phyloP scores from a whole-genome alignment of 2,797 vertebrate species.

The Ctenopoma multispine region DNA sequence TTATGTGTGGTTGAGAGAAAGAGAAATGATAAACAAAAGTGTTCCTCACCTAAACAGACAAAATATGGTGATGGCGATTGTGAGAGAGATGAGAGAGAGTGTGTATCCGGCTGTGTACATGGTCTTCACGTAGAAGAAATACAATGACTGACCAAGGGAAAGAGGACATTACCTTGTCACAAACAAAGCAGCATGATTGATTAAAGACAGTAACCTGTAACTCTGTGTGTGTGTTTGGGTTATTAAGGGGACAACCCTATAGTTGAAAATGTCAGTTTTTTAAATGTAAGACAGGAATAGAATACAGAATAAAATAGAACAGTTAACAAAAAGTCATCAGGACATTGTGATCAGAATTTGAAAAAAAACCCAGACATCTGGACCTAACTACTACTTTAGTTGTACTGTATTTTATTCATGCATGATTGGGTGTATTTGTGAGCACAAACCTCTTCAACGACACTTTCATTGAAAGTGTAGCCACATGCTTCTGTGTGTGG shows the following conservation, averaged over 20 bases:
- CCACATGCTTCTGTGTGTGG: constrained; percentile 86
- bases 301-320: too few species aligned
- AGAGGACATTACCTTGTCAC: neutral
- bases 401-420: too few species aligned
- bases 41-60: constrained; percentile 89
- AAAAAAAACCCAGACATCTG: too few species aligned
- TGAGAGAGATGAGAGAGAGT: constrained; percentile 88
- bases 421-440: too few species aligned
- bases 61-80: constrained; percentile 87
- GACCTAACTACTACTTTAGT: too few species aligned
- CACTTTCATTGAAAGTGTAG: constrained; percentile 79
- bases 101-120: constrained; percentile 93
- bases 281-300: too few species aligned
- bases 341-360: too few species aligned
- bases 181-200: neutral
- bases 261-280: too few species aligned
- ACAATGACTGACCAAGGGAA: constrained; percentile 67
- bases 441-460: constrained; percentile 65
- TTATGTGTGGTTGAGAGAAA: neutral
- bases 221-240: too few species aligned
- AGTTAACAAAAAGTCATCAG: too few species aligned
- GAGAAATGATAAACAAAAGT: fast-evolving
- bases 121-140: constrained; percentile 90
- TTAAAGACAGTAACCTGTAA: neutral
- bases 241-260: too few species aligned